Percentiles rank a stretch among this genome's conserved stretches.
Evolutionary conservation across 2,797 vertebrate genomes (phyloP).

Genomic region (Melanotaenia trifasciata): DNA sequence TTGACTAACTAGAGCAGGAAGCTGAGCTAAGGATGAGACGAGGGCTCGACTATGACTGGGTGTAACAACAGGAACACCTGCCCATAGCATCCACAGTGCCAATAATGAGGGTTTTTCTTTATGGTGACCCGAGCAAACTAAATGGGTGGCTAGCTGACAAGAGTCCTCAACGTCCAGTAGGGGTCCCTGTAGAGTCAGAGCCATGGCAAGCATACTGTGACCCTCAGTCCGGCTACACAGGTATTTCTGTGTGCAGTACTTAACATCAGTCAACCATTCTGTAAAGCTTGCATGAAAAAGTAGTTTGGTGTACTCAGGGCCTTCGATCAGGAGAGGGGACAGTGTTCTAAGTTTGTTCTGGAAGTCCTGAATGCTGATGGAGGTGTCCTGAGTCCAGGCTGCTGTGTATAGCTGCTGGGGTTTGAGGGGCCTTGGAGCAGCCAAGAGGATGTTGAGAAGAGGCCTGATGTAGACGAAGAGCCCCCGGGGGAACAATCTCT

Average conservation of each 20-base stretch:
- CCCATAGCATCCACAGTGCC: conserved; percentile 87
- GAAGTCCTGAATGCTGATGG: conserved; percentile 76
- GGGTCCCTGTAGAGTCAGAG: conserved; percentile 75
- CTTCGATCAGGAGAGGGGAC: conserved; percentile 75
- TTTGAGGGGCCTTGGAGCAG: conserved; percentile 78
- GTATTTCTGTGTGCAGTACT: conserved; percentile 88
- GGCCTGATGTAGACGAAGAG: conserved; percentile 80
- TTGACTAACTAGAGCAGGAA: conserved; percentile 74
- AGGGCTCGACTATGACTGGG: conserved; percentile 14
- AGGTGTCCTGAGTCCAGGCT: conserved; percentile 75
- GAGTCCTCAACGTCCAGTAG: conserved; percentile 71
- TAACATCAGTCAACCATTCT: conserved; percentile 88
- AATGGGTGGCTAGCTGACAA: conserved; percentile 81
- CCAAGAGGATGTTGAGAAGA: conserved; percentile 83
- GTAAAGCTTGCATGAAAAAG: conserved; percentile 89
- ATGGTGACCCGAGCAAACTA: conserved; percentile 81
- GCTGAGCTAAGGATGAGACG: conserved; percentile 33
- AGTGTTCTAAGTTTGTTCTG: conserved; percentile 75
- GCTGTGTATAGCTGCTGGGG: conserved; percentile 78
- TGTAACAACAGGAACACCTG: conserved; percentile 74
- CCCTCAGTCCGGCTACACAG: conserved; percentile 83
- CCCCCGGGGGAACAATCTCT: conserved; percentile 83
- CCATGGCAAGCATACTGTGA: conserved; percentile 85
- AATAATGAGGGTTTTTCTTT: conserved; percentile 77
- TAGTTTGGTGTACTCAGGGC: conserved; percentile 71